These are phyloP conservation scores for Gallinago media DNA, from an alignment of 2,113 vertebrate species.

Conservation along the genomic window DNA sequence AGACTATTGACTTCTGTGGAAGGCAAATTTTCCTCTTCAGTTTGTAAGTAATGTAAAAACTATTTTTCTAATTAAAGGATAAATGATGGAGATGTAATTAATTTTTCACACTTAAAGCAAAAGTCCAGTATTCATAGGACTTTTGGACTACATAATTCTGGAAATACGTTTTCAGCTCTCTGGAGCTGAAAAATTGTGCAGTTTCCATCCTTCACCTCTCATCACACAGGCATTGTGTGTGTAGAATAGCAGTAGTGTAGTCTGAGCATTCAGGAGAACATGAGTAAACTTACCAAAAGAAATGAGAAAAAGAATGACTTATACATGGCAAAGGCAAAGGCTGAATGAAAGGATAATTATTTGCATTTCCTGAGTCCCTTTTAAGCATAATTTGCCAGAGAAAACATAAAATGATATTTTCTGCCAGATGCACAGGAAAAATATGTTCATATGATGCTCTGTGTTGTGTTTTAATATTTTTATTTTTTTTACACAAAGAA, in stretches of 20 bases:
- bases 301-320: background rate
- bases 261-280: background rate
- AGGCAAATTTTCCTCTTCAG: background rate
- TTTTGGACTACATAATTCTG: background rate
- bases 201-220: background rate
- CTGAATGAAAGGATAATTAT: background rate
- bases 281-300: background rate
- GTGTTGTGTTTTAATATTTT: background rate
- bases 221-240: accelerated
- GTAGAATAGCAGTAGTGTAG: accelerated
- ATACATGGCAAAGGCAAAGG: background rate
- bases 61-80: background rate
- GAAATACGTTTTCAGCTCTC: background rate
- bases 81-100: background rate
- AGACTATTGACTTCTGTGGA: background rate
- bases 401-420: background rate
- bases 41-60: background rate
- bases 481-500: background rate
- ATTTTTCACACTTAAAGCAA: background rate
- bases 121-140: background rate
- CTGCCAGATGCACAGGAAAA: background rate
- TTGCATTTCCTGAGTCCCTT: background rate
- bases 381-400: background rate
- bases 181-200: background rate
- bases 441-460: background rate